A percentile compares a stretch with the other conserved stretches of the same genome.
These are phyloP conservation scores for Tachysurus vachellii DNA, from an alignment of 2,113 vertebrate genomes.

Conservation along the genomic window DNA sequence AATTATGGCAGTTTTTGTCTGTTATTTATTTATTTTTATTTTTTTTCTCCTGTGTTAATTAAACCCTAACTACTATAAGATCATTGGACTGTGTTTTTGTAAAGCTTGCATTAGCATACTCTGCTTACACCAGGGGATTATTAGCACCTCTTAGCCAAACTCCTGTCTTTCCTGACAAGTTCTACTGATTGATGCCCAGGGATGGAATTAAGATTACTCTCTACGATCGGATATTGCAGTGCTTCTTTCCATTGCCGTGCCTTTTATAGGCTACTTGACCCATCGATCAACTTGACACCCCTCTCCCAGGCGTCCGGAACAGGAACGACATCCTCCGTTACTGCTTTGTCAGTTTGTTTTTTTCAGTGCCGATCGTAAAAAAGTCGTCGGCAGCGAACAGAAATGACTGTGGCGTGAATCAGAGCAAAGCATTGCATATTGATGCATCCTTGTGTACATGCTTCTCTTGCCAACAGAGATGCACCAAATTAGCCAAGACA, in stretches of 20 bases:
- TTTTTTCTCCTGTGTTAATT: not conserved
- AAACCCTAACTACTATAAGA: not conserved
- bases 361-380: slow-evolving; percentile 31
- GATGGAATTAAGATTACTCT: slow-evolving; percentile 32
- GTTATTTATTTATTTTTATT: not conserved
- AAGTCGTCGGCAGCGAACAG: slow-evolving; percentile 29
- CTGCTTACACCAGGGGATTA: not conserved
- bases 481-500: slow-evolving; percentile 38
- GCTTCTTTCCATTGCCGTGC: slow-evolving; percentile 28
- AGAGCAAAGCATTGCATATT: not conserved
- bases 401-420: slow-evolving; percentile 41
- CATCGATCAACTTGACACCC: slow-evolving; percentile 40
- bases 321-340: slow-evolving; percentile 14
- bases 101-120: not conserved
- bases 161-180: slow-evolving; percentile 24
- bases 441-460: slow-evolving; percentile 4
- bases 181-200: slow-evolving; percentile 22
- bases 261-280: slow-evolving; percentile 35
- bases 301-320: not conserved
- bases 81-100: not conserved
- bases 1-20: not conserved
- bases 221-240: not conserved
- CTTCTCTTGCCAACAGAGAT: not conserved
- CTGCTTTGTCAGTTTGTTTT: slow-evolving; percentile 51
- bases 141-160: slow-evolving; percentile 33